phyloP scores from a whole-genome alignment of 2,888 invertebrate species.

The Ceraclea dissimilis region DNA sequence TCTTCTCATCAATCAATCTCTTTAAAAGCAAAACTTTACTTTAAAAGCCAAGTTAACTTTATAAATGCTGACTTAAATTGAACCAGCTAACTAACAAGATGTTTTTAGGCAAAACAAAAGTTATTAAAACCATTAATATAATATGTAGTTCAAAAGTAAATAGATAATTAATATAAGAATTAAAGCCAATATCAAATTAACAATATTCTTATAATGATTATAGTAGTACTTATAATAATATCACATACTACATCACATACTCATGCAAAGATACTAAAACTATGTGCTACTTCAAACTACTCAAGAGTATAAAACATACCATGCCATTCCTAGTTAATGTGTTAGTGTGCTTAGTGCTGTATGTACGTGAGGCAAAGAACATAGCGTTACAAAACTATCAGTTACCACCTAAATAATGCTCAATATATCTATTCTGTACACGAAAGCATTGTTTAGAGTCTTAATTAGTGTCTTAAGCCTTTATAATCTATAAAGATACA shows the following conservation, averaged over 20 bases:
- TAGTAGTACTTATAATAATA: background rate
- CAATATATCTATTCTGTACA: background rate
- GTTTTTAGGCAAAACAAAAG: background rate
- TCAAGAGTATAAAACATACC: background rate
- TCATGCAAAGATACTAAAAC: too few species aligned
- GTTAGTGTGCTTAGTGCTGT: background rate
- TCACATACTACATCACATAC: background rate
- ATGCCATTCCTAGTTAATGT: background rate
- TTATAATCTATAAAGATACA: too few species aligned
- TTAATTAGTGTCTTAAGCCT: too few species aligned
- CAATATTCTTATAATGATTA: background rate
- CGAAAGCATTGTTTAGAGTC: background rate
- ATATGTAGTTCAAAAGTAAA: background rate
- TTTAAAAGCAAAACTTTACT: too few species aligned
- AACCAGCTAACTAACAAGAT: too few species aligned
- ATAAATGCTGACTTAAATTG: background rate
- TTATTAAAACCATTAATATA: background rate
- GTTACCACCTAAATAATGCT: background rate
- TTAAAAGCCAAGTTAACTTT: background rate
- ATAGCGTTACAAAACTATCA: background rate
- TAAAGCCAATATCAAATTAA: conserved; percentile 1
- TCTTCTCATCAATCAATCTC: too few species aligned
- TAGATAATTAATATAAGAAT: background rate
- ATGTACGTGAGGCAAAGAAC: background rate
- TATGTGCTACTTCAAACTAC: background rate